phyloP scores from a whole-genome alignment of 2,888 invertebrate species.

The Siphlonurus alternatus region DNA sequence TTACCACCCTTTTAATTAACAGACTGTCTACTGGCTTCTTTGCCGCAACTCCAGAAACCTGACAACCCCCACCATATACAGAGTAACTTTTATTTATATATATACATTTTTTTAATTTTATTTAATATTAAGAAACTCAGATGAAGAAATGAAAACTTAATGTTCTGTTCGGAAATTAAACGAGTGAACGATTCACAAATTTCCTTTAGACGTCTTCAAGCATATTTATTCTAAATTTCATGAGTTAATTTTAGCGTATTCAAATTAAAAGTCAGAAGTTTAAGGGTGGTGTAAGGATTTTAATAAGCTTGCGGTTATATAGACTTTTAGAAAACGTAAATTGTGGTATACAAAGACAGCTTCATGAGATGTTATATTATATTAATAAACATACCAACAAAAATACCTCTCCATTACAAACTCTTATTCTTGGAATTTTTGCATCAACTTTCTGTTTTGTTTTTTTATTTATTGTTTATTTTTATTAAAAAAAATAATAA shows the following conservation, averaged over 20 bases:
- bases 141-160: too few species aligned
- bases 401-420: not conserved
- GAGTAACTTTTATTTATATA: too few species aligned
- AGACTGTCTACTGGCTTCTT: not conserved
- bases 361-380: not conserved
- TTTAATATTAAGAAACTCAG: not conserved
- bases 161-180: not conserved
- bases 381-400: not conserved
- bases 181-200: not conserved
- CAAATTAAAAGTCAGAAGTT: not conserved
- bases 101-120: not conserved
- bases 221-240: not conserved
- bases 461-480: not conserved
- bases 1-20: not conserved
- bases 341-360: too few species aligned
- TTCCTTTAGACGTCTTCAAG: not conserved
- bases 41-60: too few species aligned
- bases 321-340: too few species aligned
- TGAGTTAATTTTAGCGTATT: too few species aligned
- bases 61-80: too few species aligned
- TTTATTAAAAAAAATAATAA: not conserved
- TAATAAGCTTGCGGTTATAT: not conserved
- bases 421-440: not conserved
- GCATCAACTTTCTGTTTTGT: not conserved
- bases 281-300: not conserved